Conservation (phyloP, 2,113 vertebrate genomes). For the Cheilinus undulatus region DNA sequence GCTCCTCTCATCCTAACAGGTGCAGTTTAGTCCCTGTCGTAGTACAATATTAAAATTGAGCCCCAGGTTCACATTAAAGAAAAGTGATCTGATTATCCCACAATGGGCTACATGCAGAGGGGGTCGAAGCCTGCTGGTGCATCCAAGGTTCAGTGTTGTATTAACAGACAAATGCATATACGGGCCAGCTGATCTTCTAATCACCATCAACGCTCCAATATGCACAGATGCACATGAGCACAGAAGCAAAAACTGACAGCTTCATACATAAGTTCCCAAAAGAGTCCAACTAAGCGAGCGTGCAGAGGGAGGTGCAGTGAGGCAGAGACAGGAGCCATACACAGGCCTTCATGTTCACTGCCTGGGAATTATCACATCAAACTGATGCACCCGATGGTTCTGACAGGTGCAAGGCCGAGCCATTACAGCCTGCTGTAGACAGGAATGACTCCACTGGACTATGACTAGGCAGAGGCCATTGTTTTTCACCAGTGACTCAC, state of each 20-base stretch:
- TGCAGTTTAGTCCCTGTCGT: not conserved
- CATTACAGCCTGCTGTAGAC: slow-evolving; percentile 55
- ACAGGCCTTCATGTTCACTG: slow-evolving; percentile 63
- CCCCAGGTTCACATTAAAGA: slow-evolving; percentile 11
- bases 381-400: slow-evolving; percentile 53
- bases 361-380: slow-evolving; percentile 78
- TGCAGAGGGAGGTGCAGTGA: slow-evolving; percentile 55
- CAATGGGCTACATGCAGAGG: not conserved
- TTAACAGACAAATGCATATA: not conserved
- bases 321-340: slow-evolving; percentile 58
- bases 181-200: slow-evolving; percentile 41
- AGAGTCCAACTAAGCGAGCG: slow-evolving; percentile 32
- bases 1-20: slow-evolving; percentile 34
- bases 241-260: slow-evolving; percentile 26
- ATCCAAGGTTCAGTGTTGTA: not conserved
- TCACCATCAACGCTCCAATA: slow-evolving; percentile 13
- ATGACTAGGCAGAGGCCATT: slow-evolving; percentile 60
- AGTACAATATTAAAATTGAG: slow-evolving; percentile 13
- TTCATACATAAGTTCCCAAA: slow-evolving; percentile 33
- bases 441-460: slow-evolving; percentile 54
- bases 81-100: slow-evolving; percentile 15
- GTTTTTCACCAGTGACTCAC: slow-evolving; percentile 70
- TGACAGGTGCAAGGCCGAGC: slow-evolving; percentile 64
- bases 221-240: slow-evolving; percentile 46
- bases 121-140: not conserved